Percentiles rank a stretch among this genome's conserved stretches.
These are phyloP conservation scores for Saxidomus purpurata DNA, from an alignment of 1,140 invertebrate species.

Conservation along the genomic window DNA sequence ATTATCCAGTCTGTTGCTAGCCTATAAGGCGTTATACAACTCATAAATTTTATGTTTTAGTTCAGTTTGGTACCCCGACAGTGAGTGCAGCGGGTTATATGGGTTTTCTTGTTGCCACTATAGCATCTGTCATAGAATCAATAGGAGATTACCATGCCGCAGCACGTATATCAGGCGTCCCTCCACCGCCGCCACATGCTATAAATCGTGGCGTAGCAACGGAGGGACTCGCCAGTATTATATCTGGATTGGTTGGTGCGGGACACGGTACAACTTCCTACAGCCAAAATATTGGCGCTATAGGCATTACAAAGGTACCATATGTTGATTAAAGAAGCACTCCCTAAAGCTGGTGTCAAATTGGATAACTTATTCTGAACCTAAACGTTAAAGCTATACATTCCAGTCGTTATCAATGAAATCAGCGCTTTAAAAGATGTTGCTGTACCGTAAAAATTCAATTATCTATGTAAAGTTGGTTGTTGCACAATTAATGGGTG, in stretches of 20 bases:
- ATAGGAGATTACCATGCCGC: conserved; percentile 96
- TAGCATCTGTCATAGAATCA: conserved; percentile 95
- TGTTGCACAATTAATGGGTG: too few species aligned
- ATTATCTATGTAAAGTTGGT: too few species aligned
- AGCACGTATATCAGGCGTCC: conserved; percentile 92
- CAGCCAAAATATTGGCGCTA: conserved; percentile 94
- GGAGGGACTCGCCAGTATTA: conserved; percentile 93
- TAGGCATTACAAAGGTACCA: conserved; percentile 90
- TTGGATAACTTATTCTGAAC: too few species aligned
- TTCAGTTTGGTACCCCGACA: conserved; percentile 90
- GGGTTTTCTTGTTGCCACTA: conserved; percentile 94
- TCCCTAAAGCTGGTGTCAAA: too few species aligned
- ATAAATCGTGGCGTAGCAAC: conserved; percentile 91
- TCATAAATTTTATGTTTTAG: background rate
- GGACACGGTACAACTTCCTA: conserved; percentile 95
- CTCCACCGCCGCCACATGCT: conserved; percentile 93
- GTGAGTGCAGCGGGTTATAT: conserved; percentile 91
- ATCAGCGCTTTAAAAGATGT: too few species aligned
- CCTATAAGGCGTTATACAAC: background rate
- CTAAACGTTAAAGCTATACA: too few species aligned
- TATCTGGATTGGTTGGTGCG: conserved; percentile 93
- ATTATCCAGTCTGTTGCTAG: too few species aligned
- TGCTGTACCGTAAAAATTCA: too few species aligned
- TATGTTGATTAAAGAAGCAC: too few species aligned
- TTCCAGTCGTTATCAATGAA: too few species aligned